These are phyloP conservation scores for Protonibea diacanthus DNA, from an alignment of 2,797 vertebrate genomes.

Conservation along the genomic window DNA sequence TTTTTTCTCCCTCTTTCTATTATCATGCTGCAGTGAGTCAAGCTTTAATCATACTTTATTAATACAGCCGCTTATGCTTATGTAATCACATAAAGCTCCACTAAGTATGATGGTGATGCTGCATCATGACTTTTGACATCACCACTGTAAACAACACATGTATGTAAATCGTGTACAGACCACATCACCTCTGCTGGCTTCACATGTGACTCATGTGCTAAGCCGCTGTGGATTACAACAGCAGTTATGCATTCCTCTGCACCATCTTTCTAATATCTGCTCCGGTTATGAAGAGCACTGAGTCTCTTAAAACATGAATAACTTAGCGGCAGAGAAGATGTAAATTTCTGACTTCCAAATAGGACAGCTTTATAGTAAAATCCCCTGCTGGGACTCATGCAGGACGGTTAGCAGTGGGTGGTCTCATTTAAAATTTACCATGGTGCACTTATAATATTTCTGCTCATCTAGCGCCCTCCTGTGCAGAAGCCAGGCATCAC, in stretches of 20 bases:
- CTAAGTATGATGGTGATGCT: slow-evolving; percentile 4
- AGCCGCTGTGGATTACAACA: slow-evolving; percentile 4
- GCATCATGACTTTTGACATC: slow-evolving; percentile 19
- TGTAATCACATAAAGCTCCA: slow-evolving; percentile 36
- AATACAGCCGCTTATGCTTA: slow-evolving; percentile 10
- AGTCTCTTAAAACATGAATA: slow-evolving; percentile 40
- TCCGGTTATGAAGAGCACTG: neutral
- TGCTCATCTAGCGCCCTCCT: slow-evolving; percentile 57
- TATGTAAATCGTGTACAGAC: neutral
- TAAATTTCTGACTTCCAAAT: slow-evolving; percentile 45
- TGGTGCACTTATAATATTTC: slow-evolving; percentile 14
- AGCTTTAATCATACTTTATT: neutral
- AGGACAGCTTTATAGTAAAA: slow-evolving; percentile 54
- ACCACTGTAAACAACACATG: slow-evolving; percentile 1
- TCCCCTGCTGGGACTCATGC: slow-evolving; percentile 47
- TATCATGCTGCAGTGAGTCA: neutral
- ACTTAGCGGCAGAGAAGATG: slow-evolving; percentile 36
- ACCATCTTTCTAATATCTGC: neutral
- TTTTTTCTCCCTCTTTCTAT: neutral
- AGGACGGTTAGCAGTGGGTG: slow-evolving; percentile 54
- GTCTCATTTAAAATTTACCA: slow-evolving; percentile 52
- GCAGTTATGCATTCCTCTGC: neutral
- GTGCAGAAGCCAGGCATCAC: slow-evolving; percentile 45
- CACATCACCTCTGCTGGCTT: slow-evolving; percentile 24
- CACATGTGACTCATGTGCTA: slow-evolving; percentile 24